A percentile compares a stretch with the other conserved stretches of the same genome.
Conservation (phyloP, 2,888 invertebrate genomes). For the Cheilosia soror region DNA sequence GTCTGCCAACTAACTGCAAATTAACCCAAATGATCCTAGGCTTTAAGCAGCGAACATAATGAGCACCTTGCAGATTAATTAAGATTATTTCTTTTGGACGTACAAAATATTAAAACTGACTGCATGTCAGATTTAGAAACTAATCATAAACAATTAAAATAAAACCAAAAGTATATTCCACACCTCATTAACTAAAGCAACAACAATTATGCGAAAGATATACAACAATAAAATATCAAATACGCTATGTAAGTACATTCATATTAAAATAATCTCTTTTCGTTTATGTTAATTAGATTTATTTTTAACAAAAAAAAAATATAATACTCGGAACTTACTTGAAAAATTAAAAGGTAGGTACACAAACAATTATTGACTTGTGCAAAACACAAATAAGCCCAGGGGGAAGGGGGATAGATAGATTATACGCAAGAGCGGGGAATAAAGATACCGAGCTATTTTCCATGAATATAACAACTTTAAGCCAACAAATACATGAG, state of each 20-base stretch:
- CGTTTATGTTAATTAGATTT: not conserved
- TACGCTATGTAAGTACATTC: constrained; percentile 56
- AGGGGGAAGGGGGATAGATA: constrained; percentile 35
- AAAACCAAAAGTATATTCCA: constrained; percentile 13
- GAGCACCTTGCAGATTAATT: not conserved
- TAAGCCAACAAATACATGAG: constrained; percentile 74
- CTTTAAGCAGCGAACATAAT: not conserved
- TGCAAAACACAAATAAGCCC: constrained; percentile 72
- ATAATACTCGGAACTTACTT: constrained; percentile 48
- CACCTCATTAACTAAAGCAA: constrained; percentile 40
- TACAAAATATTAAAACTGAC: not conserved
- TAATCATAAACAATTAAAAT: not conserved
- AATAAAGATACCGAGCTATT: constrained; percentile 51
- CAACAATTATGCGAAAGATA: constrained; percentile 40
- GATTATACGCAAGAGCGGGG: constrained; percentile 61
- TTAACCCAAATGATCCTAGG: not conserved
- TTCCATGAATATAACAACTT: constrained; percentile 64
- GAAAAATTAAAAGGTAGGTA: constrained; percentile 31
- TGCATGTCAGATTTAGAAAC: not conserved
- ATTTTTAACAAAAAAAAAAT: constrained; percentile 19
- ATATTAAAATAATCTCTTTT: constrained; percentile 31
- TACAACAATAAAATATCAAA: constrained; percentile 44
- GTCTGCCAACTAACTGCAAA: too few species aligned
- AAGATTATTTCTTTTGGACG: not conserved
- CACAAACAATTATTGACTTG: constrained; percentile 51